A percentile compares a stretch with the other conserved stretches of the same genome.
Evolutionary conservation across 2,113 vertebrate genomes (phyloP).

Genomic region (Pachyramphus minor): DNA sequence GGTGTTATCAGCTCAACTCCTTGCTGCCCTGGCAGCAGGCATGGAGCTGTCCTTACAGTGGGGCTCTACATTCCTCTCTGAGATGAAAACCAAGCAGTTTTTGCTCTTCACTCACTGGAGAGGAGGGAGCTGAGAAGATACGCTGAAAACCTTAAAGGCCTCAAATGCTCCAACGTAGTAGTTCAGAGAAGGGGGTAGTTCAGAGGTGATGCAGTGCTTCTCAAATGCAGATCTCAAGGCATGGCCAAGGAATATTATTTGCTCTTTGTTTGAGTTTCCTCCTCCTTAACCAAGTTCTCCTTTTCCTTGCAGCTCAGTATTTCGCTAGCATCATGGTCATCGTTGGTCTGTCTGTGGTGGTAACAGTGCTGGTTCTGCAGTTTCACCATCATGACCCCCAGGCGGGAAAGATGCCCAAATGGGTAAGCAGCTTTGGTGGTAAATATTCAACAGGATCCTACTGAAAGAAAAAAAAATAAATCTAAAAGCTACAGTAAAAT

Average conservation of each 20-base stretch:
- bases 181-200: background rate
- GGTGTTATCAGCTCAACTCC: background rate
- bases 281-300: background rate
- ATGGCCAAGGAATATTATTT: background rate
- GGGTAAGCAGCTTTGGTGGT: constrained; percentile 71
- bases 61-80: background rate
- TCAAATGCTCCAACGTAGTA: background rate
- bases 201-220: background rate
- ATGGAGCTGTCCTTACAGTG: background rate
- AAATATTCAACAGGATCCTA: background rate
- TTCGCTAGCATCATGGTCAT: constrained; percentile 93
- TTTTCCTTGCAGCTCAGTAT: constrained; percentile 81
- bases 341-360: constrained; percentile 86
- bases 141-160: background rate
- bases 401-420: constrained; percentile 89
- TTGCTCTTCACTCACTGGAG: background rate
- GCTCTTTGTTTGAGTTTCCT: background rate
- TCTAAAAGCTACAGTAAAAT: background rate
- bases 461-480: background rate
- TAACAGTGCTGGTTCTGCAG: constrained; percentile 89
- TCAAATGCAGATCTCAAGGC: background rate
- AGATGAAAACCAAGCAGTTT: background rate
- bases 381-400: constrained; percentile 90
- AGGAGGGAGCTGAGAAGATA: background rate
- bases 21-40: background rate